These are phyloP conservation scores for Hofmannophila pseudospretella DNA, from an alignment of 2,888 invertebrate species.

Conservation along the genomic window DNA sequence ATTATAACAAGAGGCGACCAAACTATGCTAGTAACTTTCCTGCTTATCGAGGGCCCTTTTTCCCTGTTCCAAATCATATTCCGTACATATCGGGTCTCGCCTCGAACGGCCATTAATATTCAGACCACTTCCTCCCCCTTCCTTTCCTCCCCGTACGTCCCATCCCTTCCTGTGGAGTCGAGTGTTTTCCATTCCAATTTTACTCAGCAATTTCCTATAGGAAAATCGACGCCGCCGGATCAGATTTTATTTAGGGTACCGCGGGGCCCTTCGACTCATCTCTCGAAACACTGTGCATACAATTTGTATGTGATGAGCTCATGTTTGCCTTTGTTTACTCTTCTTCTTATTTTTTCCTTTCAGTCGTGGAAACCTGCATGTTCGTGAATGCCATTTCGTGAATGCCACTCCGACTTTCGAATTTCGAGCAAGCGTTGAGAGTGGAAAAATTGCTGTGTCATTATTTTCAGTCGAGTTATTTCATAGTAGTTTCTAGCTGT, in stretches of 20 bases:
- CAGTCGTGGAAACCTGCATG: background rate
- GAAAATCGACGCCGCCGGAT: background rate
- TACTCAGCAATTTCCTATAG: conserved; percentile 4
- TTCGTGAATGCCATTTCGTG: background rate
- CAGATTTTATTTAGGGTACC: conserved; percentile 3
- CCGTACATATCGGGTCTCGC: background rate
- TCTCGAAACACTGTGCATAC: background rate
- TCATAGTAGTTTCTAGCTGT: no score
- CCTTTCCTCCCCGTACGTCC: background rate
- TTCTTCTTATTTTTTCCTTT: background rate
- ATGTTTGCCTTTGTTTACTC: no score
- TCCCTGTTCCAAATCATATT: background rate
- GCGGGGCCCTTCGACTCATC: background rate
- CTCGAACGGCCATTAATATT: background rate
- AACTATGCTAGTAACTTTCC: no score
- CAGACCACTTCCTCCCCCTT: background rate
- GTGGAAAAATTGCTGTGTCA: no score
- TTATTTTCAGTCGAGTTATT: no score
- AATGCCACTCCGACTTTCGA: no score
- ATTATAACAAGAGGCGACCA: no score
- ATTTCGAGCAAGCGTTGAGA: no score
- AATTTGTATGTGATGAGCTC: background rate
- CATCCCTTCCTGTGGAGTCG: background rate
- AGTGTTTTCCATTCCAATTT: conserved; percentile 7
- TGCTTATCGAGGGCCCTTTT: no score